phyloP scores from a whole-genome alignment of 2,113 vertebrate genomes.

The Abramis brama region DNA sequence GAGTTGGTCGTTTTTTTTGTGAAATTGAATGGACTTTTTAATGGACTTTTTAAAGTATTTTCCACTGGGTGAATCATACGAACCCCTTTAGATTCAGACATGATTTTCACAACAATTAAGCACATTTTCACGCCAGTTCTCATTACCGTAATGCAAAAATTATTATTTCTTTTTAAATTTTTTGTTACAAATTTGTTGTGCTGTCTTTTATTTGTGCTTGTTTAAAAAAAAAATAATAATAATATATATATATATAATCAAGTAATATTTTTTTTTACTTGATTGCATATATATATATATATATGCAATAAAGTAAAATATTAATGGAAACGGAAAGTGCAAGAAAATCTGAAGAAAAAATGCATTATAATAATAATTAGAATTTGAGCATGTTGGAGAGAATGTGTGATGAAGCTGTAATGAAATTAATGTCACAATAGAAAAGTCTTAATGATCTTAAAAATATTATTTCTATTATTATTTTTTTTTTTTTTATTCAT shows the following conservation, averaged over 20 bases:
- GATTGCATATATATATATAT: background rate
- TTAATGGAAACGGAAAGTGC: background rate
- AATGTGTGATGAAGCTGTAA: background rate
- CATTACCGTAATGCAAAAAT: background rate
- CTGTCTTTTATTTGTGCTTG: background rate
- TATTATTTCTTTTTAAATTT: too few species aligned
- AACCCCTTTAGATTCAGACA: background rate
- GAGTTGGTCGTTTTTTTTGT: background rate
- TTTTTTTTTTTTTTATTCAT: background rate
- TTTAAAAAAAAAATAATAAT: too few species aligned
- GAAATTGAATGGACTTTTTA: background rate
- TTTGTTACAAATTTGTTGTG: background rate
- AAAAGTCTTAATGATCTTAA: background rate
- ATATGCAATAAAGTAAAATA: background rate
- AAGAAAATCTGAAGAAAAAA: background rate
- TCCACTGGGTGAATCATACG: background rate
- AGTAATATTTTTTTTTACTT: too few species aligned
- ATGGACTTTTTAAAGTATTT: background rate
- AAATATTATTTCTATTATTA: background rate
- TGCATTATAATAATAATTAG: background rate
- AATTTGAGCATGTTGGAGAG: background rate
- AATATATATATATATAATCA: background rate
- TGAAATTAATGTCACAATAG: background rate
- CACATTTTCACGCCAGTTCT: background rate
- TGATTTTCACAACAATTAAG: slow-evolving; percentile 20